Evolutionary conservation across 2,113 vertebrate species (phyloP).

Genomic region (Ceyx melanurus): DNA sequence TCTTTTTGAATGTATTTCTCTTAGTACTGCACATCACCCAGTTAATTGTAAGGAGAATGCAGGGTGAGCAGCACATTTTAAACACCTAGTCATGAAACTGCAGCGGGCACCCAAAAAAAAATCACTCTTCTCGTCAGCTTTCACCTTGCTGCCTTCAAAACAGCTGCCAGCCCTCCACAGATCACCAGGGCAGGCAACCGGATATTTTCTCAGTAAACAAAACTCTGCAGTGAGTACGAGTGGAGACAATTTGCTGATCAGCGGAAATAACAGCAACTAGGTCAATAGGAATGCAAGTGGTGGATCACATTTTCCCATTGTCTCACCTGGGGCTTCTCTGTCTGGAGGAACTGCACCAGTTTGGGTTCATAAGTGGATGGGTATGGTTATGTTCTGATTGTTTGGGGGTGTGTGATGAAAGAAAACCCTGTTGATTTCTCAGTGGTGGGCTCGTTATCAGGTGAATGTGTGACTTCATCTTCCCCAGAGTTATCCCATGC

Average conservation of each 20-base stretch:
- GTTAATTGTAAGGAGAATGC: not conserved
- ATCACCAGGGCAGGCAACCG: not conserved
- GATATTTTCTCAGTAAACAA: slow-evolving; percentile 67
- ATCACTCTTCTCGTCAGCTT: slow-evolving; percentile 41
- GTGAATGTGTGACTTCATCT: not conserved
- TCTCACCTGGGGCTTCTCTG: not conserved
- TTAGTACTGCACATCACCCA: not conserved
- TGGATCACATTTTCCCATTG: slow-evolving; percentile 52
- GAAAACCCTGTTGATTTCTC: not conserved
- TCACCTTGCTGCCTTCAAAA: slow-evolving; percentile 42
- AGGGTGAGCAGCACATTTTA: not conserved
- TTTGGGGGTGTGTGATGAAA: not conserved
- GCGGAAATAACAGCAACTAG: slow-evolving; percentile 23
- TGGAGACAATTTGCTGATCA: slow-evolving; percentile 57
- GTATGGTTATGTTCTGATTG: not conserved
- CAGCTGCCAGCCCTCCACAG: not conserved
- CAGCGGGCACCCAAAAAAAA: not conserved
- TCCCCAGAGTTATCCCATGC: not conserved
- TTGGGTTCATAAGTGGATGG: not conserved
- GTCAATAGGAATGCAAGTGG: slow-evolving; percentile 43
- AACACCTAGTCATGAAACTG: not conserved
- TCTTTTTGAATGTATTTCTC: slow-evolving; percentile 9
- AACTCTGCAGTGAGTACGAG: not conserved
- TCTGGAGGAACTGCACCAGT: not conserved
- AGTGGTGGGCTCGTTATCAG: not conserved